Percentiles rank a stretch among this genome's conserved stretches.
Evolutionary conservation across 1,140 invertebrate genomes (phyloP).

Genomic region (Heliothis subflexa): DNA sequence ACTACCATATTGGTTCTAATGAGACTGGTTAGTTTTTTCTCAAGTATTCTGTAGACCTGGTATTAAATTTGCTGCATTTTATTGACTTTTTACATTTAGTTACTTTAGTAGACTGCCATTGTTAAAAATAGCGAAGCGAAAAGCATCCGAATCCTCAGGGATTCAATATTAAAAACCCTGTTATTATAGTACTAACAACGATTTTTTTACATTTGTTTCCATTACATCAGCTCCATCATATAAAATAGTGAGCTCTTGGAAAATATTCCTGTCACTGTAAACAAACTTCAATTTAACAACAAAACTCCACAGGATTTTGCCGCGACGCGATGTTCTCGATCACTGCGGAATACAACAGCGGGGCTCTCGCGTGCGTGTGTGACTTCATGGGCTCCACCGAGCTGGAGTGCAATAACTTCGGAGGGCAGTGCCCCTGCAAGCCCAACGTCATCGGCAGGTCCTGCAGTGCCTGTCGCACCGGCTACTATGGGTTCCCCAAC

Average conservation of each 20-base stretch:
- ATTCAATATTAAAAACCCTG: too few species aligned
- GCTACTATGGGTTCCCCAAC: constrained; percentile 98
- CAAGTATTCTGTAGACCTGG: not conserved
- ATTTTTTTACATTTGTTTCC: too few species aligned
- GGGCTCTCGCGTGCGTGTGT: constrained; percentile 95
- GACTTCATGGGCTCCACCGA: constrained; percentile 95
- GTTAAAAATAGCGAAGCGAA: too few species aligned
- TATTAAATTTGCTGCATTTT: too few species aligned
- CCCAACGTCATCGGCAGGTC: constrained; percentile 96
- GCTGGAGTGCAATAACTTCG: constrained; percentile 96
- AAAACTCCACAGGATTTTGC: constrained; percentile 90
- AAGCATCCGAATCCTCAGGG: too few species aligned
- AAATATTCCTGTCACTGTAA: too few species aligned
- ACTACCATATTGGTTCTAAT: constrained; percentile 91
- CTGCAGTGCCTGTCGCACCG: constrained; percentile 96
- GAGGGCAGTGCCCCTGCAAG: constrained; percentile 98
- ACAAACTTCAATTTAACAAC: too few species aligned
- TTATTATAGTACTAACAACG: too few species aligned
- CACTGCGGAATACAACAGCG: constrained; percentile 97
- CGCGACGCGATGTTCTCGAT: constrained; percentile 96
- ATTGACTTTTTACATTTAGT: too few species aligned
- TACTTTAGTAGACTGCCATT: too few species aligned
- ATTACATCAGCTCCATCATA: not conserved
- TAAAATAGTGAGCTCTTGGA: not conserved
- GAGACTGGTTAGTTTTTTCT: constrained; percentile 86